Evolutionary conservation across 2,888 invertebrate genomes (phyloP).

Genomic region (Cosmorhoe ocellata): DNA sequence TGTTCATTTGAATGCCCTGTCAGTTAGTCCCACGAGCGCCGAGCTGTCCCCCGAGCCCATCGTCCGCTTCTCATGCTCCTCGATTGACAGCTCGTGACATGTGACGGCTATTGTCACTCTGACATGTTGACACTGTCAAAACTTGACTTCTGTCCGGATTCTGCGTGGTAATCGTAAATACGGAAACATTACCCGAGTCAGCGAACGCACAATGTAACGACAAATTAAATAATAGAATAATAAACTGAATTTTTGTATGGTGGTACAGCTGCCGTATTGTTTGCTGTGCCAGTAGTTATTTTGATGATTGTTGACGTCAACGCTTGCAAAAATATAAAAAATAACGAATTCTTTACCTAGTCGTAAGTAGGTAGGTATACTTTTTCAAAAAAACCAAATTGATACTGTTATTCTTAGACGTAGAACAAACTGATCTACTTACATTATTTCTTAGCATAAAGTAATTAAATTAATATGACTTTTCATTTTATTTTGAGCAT

Average conservation of each 20-base stretch:
- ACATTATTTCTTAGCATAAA: too few relatives aligned
- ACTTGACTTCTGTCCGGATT: conserved; percentile 80
- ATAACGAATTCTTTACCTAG: too few relatives aligned
- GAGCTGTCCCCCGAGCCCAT: conserved; percentile 45
- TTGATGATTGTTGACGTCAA: conserved; percentile 48
- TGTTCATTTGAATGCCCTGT: conserved; percentile 51
- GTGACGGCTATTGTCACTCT: conserved; percentile 76
- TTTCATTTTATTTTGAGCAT: too few relatives aligned
- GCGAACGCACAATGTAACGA: conserved; percentile 66
- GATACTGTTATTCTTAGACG: too few relatives aligned
- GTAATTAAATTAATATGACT: too few relatives aligned
- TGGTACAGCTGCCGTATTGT: conserved; percentile 61
- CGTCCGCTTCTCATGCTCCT: conserved; percentile 73
- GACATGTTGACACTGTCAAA: conserved; percentile 80
- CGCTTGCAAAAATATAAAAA: conserved; percentile 14
- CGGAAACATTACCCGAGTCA: conserved; percentile 71
- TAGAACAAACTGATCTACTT: too few relatives aligned
- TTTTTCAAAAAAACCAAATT: too few relatives aligned
- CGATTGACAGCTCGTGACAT: conserved; percentile 75
- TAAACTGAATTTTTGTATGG: conserved; percentile 55
- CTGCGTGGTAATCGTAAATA: conserved; percentile 74
- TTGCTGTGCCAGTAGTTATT: conserved; percentile 24
- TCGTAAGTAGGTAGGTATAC: too few relatives aligned
- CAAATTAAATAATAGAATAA: conserved; percentile 81
- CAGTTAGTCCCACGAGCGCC: conserved; percentile 56